A percentile compares a stretch with the other conserved stretches of the same genome.
Conservation (phyloP, 1,140 invertebrate genomes). For the Drosophila burlai region DNA sequence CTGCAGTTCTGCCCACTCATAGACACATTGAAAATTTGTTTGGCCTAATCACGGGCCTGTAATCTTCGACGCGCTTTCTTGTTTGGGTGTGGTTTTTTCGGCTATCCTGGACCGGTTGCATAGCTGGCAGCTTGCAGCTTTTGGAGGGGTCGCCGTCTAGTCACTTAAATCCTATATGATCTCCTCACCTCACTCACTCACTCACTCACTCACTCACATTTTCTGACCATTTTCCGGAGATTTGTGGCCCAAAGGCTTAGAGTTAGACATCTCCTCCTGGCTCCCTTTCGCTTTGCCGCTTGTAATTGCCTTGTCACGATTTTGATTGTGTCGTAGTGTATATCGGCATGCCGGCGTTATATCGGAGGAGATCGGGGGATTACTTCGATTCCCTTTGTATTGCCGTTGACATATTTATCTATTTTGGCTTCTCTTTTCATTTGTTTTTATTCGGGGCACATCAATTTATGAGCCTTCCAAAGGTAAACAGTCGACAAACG, state of each 20-base stretch:
- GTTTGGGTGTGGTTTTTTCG: constrained; percentile 60
- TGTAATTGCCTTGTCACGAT: constrained; percentile 63
- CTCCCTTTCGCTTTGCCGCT: constrained; percentile 42
- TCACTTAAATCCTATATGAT: constrained; percentile 40
- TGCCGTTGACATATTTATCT: constrained; percentile 76
- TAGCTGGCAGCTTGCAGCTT: constrained; percentile 14
- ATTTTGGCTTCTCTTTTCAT: constrained; percentile 31
- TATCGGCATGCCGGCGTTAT: constrained; percentile 1
- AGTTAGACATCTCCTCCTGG: constrained; percentile 16
- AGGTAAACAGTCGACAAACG: constrained; percentile 66
- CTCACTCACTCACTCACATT: constrained; percentile 34
- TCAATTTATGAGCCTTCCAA: constrained; percentile 64
- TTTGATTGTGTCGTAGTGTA: constrained; percentile 41
- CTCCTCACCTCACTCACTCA: constrained; percentile 34
- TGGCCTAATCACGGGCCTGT: constrained; percentile 67
- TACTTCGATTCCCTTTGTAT: constrained; percentile 49
- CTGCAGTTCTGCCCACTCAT: constrained; percentile 76
- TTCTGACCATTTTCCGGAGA: constrained; percentile 38
- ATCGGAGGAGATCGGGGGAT: constrained; percentile 7
- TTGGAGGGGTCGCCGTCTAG: constrained; percentile 1
- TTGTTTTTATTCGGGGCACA: constrained; percentile 48
- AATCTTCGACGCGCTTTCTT: constrained; percentile 77
- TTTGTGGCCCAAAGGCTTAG: constrained; percentile 44
- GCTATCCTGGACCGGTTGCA: constrained; percentile 64
- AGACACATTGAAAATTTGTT: constrained; percentile 47